Evolutionary conservation across 2,888 invertebrate species (phyloP).

Genomic region (Ichneumoninae sp.): DNA sequence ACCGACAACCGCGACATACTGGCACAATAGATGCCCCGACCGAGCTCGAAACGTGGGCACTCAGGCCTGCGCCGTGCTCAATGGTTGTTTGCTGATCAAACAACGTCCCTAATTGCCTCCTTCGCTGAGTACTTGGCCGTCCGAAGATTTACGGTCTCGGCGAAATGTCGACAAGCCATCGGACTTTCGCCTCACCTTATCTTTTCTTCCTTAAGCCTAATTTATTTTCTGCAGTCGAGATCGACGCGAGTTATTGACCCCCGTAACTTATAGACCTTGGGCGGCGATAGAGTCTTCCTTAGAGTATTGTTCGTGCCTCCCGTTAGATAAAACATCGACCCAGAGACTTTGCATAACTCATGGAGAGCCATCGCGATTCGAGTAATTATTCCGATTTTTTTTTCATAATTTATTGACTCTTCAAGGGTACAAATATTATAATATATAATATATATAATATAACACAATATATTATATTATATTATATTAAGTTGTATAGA

Average conservation of each 20-base stretch:
- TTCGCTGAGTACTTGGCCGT: constrained; percentile 53
- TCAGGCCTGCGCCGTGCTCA: constrained; percentile 58
- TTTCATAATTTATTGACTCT: too few species aligned
- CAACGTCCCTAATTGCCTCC: constrained; percentile 69
- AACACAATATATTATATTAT: too few species aligned
- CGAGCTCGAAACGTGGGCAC: constrained; percentile 19
- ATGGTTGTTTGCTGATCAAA: constrained; percentile 70
- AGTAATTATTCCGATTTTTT: too few species aligned
- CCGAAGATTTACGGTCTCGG: constrained; percentile 29
- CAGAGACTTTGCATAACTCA: too few species aligned
- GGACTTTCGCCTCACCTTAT: not conserved
- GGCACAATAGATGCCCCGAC: constrained; percentile 3
- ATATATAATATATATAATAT: too few species aligned
- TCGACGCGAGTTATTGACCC: not conserved
- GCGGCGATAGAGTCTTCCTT: not conserved
- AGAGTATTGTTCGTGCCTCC: not conserved
- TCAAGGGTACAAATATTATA: too few species aligned
- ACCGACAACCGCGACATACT: constrained; percentile 1
- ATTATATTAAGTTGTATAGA: too few species aligned
- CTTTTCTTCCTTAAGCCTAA: not conserved
- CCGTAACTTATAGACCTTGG: not conserved
- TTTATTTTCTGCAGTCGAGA: not conserved
- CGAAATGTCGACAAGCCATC: not conserved
- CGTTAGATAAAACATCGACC: too few species aligned
- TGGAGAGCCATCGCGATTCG: too few species aligned